phyloP scores from a whole-genome alignment of 2,888 invertebrate species.

The Apocheima hispidaria region DNA sequence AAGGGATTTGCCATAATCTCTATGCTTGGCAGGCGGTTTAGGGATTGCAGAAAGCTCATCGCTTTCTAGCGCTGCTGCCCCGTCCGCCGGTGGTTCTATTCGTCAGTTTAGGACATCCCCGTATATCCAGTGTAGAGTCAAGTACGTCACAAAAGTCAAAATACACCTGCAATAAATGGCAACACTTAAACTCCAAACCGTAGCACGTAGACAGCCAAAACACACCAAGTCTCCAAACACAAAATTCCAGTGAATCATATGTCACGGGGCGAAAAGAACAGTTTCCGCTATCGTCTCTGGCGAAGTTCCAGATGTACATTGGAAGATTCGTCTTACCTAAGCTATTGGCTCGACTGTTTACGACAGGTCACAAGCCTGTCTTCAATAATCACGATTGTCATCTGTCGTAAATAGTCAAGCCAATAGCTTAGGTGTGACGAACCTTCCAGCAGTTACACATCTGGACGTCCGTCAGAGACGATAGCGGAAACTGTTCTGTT shows the following conservation, averaged over 20 bases:
- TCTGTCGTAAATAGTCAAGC: not conserved
- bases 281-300: slow-evolving; percentile 37
- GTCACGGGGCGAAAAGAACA: slow-evolving; percentile 38
- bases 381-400: too few relatives aligned
- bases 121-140: too few relatives aligned
- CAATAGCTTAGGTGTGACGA: not conserved
- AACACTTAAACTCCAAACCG: not conserved
- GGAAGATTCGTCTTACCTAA: not conserved
- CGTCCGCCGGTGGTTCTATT: too few relatives aligned
- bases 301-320: slow-evolving; percentile 37
- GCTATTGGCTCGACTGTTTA: not conserved
- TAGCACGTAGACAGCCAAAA: slow-evolving; percentile 5
- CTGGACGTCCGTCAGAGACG: slow-evolving; percentile 38
- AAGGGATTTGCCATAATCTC: too few relatives aligned
- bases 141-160: not conserved
- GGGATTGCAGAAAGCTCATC: too few relatives aligned
- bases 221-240: slow-evolving; percentile 8
- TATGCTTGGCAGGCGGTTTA: too few relatives aligned
- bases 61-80: too few relatives aligned
- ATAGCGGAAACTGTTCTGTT: slow-evolving; percentile 38
- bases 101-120: too few relatives aligned
- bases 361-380: not conserved
- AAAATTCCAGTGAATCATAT: slow-evolving; percentile 37
- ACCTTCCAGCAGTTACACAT: slow-evolving; percentile 23
- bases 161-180: not conserved